These are phyloP conservation scores for Melanostigma gelatinosum DNA, from an alignment of 2,113 vertebrate genomes.

Conservation along the genomic window DNA sequence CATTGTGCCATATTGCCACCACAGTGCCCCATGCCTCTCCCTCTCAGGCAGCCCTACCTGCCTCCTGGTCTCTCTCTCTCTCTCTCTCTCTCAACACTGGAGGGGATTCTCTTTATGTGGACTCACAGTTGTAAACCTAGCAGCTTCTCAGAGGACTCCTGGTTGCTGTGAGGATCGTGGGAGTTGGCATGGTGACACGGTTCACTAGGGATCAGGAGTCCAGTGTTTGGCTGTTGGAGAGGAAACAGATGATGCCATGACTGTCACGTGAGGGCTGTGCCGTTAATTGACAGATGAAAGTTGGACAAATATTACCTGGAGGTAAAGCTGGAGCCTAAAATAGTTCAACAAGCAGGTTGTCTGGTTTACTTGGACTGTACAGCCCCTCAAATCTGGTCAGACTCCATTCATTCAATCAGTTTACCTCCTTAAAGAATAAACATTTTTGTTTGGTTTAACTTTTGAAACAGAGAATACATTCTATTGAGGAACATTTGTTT, in stretches of 20 bases:
- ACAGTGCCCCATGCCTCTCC: background rate
- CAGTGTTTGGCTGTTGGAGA: conserved; percentile 61
- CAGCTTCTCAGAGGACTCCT: conserved; percentile 62
- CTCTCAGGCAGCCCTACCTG: conserved; percentile 34
- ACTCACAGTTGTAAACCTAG: conserved; percentile 46
- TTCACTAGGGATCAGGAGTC: conserved; percentile 73
- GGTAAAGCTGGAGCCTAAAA: background rate
- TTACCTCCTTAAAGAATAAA: background rate
- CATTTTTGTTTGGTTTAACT: background rate
- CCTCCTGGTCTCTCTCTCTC: background rate
- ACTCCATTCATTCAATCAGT: background rate
- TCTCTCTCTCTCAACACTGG: background rate
- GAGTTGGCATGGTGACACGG: conserved; percentile 72
- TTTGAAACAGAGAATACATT: background rate
- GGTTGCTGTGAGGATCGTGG: conserved; percentile 66
- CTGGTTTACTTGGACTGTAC: background rate
- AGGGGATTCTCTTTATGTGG: conserved; percentile 46
- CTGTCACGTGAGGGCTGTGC: conserved; percentile 4
- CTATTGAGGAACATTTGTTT: background rate
- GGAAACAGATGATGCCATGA: conserved; percentile 65
- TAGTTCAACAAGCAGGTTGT: background rate
- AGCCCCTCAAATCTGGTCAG: background rate
- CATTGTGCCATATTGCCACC: background rate
- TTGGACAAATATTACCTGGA: conserved; percentile 25
- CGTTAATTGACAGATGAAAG: conserved; percentile 21